Evolutionary conservation across 2,888 invertebrate genomes (phyloP).

Genomic region (Macaria liturata): DNA sequence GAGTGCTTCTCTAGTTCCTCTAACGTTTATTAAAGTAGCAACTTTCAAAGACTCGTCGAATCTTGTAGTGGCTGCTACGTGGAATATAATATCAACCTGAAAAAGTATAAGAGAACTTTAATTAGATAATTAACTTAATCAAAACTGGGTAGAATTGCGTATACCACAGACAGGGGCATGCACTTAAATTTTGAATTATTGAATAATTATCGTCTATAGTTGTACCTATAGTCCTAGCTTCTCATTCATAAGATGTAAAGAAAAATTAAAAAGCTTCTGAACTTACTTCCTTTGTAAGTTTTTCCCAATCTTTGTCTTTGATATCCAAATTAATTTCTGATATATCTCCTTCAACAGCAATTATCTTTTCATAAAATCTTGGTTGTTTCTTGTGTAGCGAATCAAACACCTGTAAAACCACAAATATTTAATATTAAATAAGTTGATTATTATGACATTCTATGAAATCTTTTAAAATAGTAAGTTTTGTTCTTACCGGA

Average conservation of each 20-base stretch:
- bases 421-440: too few species aligned
- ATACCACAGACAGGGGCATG: too few species aligned
- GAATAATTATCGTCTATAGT: too few species aligned
- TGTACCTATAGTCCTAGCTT: too few species aligned
- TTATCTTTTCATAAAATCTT: conserved; percentile 1
- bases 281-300: conserved; percentile 5
- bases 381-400: neutral
- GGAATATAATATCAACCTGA: conserved; percentile 54
- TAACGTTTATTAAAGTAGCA: conserved; percentile 68
- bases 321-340: conserved; percentile 7
- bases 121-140: too few species aligned
- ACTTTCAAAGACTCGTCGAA: conserved; percentile 92
- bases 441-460: too few species aligned
- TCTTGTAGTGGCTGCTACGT: conserved; percentile 72
- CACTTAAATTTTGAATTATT: too few species aligned
- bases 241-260: too few species aligned
- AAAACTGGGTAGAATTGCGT: too few species aligned
- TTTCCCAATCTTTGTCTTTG: conserved; percentile 8
- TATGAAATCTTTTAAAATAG: too few species aligned
- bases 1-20: conserved; percentile 66
- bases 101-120: neutral
- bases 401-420: conserved; percentile 8
- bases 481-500: conserved; percentile 9
- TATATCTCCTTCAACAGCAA: conserved; percentile 6
- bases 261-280: too few species aligned